phyloP scores from a whole-genome alignment of 35 echinoderm and acorn worm genomes.

The Heliocidaris tuberculata region DNA sequence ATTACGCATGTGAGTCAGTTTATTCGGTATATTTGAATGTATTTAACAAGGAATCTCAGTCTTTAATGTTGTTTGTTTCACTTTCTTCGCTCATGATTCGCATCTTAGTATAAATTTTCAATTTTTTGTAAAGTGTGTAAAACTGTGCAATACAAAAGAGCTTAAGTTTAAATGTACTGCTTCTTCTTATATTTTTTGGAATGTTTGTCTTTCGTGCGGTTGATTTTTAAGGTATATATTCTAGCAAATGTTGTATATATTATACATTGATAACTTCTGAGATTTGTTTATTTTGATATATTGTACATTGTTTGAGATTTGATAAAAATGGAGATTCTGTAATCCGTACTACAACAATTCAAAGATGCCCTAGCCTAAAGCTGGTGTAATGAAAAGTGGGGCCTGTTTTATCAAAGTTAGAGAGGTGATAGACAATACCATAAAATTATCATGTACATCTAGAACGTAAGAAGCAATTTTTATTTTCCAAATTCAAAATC shows the following conservation, averaged over 20 bases:
- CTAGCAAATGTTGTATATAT: not conserved
- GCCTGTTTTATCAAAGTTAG: not conserved
- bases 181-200: not conserved
- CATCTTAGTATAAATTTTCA: not conserved
- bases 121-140: not conserved
- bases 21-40: too few species aligned
- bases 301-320: not conserved
- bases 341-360: not conserved
- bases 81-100: not conserved
- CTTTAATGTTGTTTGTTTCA: too few species aligned
- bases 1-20: too few species aligned
- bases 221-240: not conserved
- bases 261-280: not conserved
- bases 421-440: not conserved
- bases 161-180: not conserved
- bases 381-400: not conserved
- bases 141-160: not conserved
- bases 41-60: too few species aligned
- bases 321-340: not conserved
- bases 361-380: not conserved
- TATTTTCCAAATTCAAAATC: too few species aligned
- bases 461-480: too few species aligned
- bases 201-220: not conserved
- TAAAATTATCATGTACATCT: too few species aligned
- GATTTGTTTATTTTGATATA: slow-evolving; percentile 10